Evolutionary conservation across 2,888 invertebrate genomes (phyloP).

Genomic region (Zhuqinia jingwanae): DNA sequence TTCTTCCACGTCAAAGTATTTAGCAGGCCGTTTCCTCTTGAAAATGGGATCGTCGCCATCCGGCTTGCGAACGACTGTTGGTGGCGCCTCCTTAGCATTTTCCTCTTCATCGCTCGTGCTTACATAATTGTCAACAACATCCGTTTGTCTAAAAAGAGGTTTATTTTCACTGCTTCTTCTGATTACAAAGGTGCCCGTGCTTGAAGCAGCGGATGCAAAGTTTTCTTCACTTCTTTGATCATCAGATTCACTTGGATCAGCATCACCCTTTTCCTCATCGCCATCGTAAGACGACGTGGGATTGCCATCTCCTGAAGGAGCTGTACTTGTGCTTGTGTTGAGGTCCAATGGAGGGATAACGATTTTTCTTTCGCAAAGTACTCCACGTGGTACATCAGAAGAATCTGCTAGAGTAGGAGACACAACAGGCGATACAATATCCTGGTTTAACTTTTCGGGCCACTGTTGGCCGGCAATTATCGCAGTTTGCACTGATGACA

Average conservation of each 20-base stretch:
- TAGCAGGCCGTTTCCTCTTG: slow-evolving; percentile 66
- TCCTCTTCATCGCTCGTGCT: slow-evolving; percentile 46
- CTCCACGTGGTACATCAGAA: slow-evolving; percentile 30
- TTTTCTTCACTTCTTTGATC: slow-evolving; percentile 48
- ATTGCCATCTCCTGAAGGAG: slow-evolving; percentile 5
- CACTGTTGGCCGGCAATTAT: no score
- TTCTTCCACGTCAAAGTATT: slow-evolving; percentile 65
- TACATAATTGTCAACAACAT: not conserved
- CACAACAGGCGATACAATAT: not conserved
- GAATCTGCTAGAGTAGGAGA: no score
- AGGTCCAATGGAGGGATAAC: not conserved
- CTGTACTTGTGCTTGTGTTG: slow-evolving; percentile 18
- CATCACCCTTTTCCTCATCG: slow-evolving; percentile 45
- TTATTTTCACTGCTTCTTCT: slow-evolving; percentile 34
- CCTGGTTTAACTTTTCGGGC: no score
- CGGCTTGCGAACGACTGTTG: slow-evolving; percentile 73
- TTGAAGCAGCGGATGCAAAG: slow-evolving; percentile 67
- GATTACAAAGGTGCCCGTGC: slow-evolving; percentile 72
- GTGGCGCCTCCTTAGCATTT: slow-evolving; percentile 17
- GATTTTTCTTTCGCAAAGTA: slow-evolving; percentile 37
- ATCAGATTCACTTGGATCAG: slow-evolving; percentile 25
- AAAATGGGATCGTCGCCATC: slow-evolving; percentile 72
- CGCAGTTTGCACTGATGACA: not conserved
- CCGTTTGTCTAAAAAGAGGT: not conserved
- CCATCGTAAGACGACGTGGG: slow-evolving; percentile 42